Evolutionary conservation across 1,140 invertebrate species (phyloP).

Genomic region (Rhyacophila brunnea): DNA sequence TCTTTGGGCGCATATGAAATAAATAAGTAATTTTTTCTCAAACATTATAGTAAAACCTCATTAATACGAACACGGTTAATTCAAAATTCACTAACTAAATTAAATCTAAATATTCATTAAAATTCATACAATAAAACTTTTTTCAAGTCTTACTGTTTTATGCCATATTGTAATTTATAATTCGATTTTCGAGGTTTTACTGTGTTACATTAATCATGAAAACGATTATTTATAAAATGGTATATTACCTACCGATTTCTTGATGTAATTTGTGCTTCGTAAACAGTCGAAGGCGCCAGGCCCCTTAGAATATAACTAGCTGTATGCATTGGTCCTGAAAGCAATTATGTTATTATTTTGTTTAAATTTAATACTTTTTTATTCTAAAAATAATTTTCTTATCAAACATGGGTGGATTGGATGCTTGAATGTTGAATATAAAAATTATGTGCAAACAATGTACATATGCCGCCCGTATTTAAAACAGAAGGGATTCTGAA

Average conservation of each 20-base stretch:
- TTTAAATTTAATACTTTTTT: neutral
- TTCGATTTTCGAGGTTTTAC: no score
- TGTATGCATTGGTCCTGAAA: conserved; percentile 62
- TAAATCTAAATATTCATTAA: neutral
- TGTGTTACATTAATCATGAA: no score
- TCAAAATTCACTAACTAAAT: neutral
- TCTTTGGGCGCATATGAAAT: no score
- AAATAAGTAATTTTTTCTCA: no score
- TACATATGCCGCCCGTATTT: no score
- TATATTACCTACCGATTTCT: conserved; percentile 58
- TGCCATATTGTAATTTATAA: neutral
- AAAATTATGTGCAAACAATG: no score
- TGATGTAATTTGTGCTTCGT: conserved; percentile 68
- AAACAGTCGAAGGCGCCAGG: conserved; percentile 62
- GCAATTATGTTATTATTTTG: neutral
- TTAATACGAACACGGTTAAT: neutral
- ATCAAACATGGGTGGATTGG: neutral
- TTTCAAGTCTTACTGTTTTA: neutral
- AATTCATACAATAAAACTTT: neutral
- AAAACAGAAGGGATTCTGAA: no score
- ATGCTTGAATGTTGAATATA: no score
- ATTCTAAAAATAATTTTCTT: neutral
- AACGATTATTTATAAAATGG: neutral
- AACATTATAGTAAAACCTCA: neutral
- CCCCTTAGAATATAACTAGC: conserved; percentile 67